Evolutionary conservation across 2,888 invertebrate genomes (phyloP), one percentile per base, ranked within the genome.

Genomic region (Loripinus fragilis): DNA sequence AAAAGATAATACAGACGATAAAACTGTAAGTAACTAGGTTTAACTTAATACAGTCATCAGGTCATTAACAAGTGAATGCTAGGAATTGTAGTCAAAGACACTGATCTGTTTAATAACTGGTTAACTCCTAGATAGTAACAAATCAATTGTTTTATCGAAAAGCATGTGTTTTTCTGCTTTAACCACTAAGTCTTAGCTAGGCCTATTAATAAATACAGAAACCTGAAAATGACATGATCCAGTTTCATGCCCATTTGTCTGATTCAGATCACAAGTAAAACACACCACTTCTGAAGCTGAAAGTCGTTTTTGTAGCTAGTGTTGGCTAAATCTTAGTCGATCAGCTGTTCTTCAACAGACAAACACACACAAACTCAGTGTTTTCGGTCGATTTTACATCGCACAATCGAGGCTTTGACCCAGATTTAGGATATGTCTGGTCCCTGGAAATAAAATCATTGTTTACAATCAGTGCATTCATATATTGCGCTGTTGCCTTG

Each of bases 331-430:
- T 52, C 25, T 28, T 25, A 10, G 52, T 5, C n/a, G 5, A 52
- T 52, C 52, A 52, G 52, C 52, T 52, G 52, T 52, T 52, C 25
- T 20, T 45, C 25, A 52, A 52, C 1, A 5, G 5, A 2, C 5
- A 23, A 23, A 10, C n/a, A 10, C 2, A 3, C 5, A 23, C 25
- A 52, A 7, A 52, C 25, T 28, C 52, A 25, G 2, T 52, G 45
- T 20, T 52, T 28, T 28, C 23, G 10, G 52, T 28, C 7, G 28
- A 52, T 52, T 28, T 28, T 52, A 52, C 52, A 52, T 28, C 28
- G 52, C 25, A 25, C 52, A 52, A 52, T 52, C 52, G 52, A 52
- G 52, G 52, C 52, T 52, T 12, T 52, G 52, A 52, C 52, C 52
- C 28, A n/a, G 25, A 52, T 52, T 52, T 52, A 2, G 15, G n/a